Percentiles rank a stretch among this genome's conserved stretches.
phyloP scores from a whole-genome alignment of 2,113 vertebrate species.

The Cyprinodon variegatus region DNA sequence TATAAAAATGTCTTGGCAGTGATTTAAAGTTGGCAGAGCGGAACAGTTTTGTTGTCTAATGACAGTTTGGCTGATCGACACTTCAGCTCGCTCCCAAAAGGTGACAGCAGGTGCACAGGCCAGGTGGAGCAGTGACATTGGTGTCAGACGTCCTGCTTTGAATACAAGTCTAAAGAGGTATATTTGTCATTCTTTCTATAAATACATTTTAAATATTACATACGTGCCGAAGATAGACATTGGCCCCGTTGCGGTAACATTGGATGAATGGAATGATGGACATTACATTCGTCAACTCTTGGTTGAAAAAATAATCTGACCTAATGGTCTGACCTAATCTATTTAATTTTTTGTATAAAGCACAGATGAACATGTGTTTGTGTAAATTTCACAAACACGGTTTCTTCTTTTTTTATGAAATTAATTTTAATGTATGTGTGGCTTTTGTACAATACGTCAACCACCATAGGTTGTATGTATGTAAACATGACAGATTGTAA shows the following conservation, averaged over 20 bases:
- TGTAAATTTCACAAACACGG: no score
- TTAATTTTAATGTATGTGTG: no score
- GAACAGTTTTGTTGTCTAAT: conserved; percentile 41
- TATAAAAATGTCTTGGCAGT: conserved; percentile 50
- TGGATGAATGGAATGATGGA: no score
- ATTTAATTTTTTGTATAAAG: conserved; percentile 3
- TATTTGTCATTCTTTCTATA: conserved; percentile 7
- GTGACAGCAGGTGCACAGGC: conserved; percentile 55
- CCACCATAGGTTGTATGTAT: no score
- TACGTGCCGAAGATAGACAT: background rate
- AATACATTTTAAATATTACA: background rate
- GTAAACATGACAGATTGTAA: no score
- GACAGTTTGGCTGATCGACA: conserved; percentile 52
- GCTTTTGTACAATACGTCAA: no score
- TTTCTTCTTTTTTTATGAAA: no score
- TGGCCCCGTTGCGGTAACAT: no score
- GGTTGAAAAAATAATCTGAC: background rate
- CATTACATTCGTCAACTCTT: background rate
- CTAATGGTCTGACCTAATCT: conserved; percentile 1
- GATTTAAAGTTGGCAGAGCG: conserved; percentile 44
- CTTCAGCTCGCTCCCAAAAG: conserved; percentile 52
- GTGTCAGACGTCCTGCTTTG: conserved; percentile 50
- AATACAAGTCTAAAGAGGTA: conserved; percentile 37
- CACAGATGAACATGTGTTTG: no score
- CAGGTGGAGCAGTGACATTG: conserved; percentile 60